These are phyloP conservation scores for Caenorhabditis japonica DNA, from an alignment of 2,888 invertebrate genomes.

Conservation along the genomic window DNA sequence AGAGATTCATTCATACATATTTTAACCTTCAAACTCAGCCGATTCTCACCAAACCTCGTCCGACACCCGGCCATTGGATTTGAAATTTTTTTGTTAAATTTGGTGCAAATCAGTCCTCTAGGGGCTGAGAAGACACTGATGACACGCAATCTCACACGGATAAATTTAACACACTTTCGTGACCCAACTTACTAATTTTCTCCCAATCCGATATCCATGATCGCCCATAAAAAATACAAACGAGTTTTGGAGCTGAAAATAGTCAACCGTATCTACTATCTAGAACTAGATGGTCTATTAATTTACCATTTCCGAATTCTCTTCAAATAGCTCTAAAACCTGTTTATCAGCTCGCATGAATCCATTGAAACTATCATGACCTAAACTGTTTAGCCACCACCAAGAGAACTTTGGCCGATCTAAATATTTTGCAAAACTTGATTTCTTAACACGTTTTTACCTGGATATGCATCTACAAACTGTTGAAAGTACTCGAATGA, in stretches of 20 bases:
- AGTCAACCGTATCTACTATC: too few species aligned
- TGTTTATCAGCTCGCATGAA: conserved; percentile 56
- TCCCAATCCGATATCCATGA: conserved; percentile 58
- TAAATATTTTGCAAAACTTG: conserved; percentile 12
- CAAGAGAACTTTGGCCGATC: conserved; percentile 58
- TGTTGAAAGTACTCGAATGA: conserved; percentile 51
- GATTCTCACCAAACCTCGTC: too few species aligned
- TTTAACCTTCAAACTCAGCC: too few species aligned
- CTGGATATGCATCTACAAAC: conserved; percentile 56
- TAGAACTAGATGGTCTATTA: not conserved
- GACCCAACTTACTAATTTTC: not conserved
- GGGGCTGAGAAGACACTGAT: too few species aligned
- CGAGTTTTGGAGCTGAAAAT: conserved; percentile 55
- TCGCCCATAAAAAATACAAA: conserved; percentile 63
- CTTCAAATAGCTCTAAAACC: conserved; percentile 49
- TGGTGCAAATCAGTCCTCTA: too few species aligned
- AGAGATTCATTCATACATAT: too few species aligned
- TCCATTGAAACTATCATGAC: conserved; percentile 55
- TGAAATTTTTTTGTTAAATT: too few species aligned
- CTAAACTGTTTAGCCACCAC: conserved; percentile 57
- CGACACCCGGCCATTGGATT: too few species aligned
- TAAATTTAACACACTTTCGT: too few species aligned
- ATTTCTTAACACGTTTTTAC: too few species aligned
- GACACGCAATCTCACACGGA: too few species aligned
- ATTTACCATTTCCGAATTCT: conserved; percentile 26